Percentiles rank a stretch among this genome's conserved stretches.
Conservation (phyloP, 2,797 vertebrate species). For the Myotis planiceps region DNA sequence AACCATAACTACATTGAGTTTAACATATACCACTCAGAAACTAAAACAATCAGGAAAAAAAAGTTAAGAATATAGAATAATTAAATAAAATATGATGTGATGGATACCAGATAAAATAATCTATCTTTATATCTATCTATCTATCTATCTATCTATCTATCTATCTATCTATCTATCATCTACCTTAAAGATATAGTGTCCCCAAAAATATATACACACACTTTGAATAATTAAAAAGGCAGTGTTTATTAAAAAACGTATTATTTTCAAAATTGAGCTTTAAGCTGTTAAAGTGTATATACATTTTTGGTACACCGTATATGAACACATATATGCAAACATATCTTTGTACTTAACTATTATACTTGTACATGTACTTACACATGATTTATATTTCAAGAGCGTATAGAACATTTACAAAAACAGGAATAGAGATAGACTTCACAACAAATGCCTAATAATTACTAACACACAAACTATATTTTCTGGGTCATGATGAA, state of each 20-base stretch:
- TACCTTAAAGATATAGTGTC: too few relatives aligned
- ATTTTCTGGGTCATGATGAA: background rate
- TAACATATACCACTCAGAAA: background rate
- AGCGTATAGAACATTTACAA: background rate
- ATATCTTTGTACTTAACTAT: background rate
- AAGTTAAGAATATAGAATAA: background rate
- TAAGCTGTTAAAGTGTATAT: too few relatives aligned
- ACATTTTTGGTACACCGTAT: background rate
- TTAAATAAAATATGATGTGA: background rate
- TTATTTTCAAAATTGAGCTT: too few relatives aligned
- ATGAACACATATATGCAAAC: background rate
- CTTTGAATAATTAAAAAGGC: too few relatives aligned
- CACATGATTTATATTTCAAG: background rate
- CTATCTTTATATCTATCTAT: background rate
- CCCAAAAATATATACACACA: too few relatives aligned
- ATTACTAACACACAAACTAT: background rate
- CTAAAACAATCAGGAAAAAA: background rate
- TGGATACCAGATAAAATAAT: background rate
- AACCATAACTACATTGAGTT: background rate
- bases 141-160: background rate
- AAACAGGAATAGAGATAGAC: background rate
- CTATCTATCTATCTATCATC: background rate
- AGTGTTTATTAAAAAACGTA: too few relatives aligned
- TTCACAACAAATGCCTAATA: background rate
- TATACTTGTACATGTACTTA: background rate